Evolutionary conservation across 2,797 vertebrate genomes (phyloP).

Genomic region (Vultur gryphus): DNA sequence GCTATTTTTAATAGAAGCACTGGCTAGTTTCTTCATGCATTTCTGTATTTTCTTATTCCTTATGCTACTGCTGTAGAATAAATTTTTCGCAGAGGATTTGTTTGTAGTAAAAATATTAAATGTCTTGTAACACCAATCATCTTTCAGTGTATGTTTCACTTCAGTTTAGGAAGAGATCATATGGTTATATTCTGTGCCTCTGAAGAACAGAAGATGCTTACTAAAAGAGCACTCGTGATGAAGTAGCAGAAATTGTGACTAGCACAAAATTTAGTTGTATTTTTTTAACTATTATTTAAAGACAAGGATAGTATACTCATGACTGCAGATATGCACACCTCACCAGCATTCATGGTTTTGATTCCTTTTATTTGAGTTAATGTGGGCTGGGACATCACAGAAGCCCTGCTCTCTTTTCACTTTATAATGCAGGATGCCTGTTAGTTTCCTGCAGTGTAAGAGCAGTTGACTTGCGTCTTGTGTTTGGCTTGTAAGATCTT

Average conservation of each 20-base stretch:
- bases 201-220: neutral
- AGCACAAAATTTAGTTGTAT: neutral
- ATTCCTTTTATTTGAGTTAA: constrained; percentile 23
- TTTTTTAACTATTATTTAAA: neutral
- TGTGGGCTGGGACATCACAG: neutral
- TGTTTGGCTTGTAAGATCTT: neutral
- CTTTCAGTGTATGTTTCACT: neutral
- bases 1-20: neutral
- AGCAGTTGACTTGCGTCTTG: neutral
- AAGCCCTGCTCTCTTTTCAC: neutral
- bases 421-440: neutral
- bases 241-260: neutral
- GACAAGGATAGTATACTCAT: neutral
- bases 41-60: neutral
- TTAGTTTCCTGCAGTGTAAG: constrained; percentile 1
- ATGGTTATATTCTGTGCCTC: neutral
- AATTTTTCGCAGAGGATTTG: neutral
- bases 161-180: neutral
- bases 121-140: neutral
- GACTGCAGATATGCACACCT: neutral
- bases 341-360: neutral
- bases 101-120: neutral
- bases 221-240: neutral
- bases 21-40: neutral
- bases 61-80: neutral